A percentile compares a stretch with the other conserved stretches of the same genome.
These are phyloP conservation scores for Orius laevigatus DNA, from an alignment of 1,140 invertebrate genomes.

Conservation along the genomic window DNA sequence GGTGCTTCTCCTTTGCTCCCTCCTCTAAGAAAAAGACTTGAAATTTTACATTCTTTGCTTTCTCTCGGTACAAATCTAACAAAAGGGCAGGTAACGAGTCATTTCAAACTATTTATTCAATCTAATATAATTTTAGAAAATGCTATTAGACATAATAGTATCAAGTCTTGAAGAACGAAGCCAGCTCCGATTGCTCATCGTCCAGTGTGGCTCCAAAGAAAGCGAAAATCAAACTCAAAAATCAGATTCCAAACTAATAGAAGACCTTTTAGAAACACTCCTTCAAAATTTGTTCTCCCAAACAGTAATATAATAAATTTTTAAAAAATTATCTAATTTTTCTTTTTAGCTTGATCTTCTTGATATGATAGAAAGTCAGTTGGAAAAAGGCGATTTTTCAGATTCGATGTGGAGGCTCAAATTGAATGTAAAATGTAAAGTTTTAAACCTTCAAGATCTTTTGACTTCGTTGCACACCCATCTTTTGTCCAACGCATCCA, in stretches of 20 bases:
- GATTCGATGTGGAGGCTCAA: conserved; percentile 3
- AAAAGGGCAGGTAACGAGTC: conserved; percentile 35
- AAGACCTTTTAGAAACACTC: conserved; percentile 38
- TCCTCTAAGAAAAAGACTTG: conserved; percentile 38
- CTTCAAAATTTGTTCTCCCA: conserved; percentile 30
- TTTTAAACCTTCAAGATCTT: conserved; percentile 30
- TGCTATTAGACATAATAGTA: conserved; percentile 42
- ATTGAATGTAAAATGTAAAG: conserved; percentile 4
- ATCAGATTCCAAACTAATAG: conserved; percentile 30
- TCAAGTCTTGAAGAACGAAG: conserved; percentile 43
- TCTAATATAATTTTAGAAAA: conserved; percentile 26
- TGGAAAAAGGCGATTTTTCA: conserved; percentile 6
- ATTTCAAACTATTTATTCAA: neutral
- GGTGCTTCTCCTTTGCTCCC: conserved; percentile 43
- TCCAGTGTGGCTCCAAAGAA: conserved; percentile 24
- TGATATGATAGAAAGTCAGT: conserved; percentile 8
- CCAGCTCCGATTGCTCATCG: conserved; percentile 38
- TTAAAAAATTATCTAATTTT: neutral
- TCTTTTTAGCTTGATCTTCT: conserved; percentile 15
- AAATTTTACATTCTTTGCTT: conserved; percentile 38
- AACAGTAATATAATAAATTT: neutral
- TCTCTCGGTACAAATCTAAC: conserved; percentile 37
- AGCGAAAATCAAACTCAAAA: conserved; percentile 11
- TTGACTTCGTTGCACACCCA: conserved; percentile 43
- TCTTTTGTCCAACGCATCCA: conserved; percentile 32